Base-by-base conservation (phyloP, 2,113 vertebrate genomes). In the Poeciliopsis turrubarensis region DNA sequence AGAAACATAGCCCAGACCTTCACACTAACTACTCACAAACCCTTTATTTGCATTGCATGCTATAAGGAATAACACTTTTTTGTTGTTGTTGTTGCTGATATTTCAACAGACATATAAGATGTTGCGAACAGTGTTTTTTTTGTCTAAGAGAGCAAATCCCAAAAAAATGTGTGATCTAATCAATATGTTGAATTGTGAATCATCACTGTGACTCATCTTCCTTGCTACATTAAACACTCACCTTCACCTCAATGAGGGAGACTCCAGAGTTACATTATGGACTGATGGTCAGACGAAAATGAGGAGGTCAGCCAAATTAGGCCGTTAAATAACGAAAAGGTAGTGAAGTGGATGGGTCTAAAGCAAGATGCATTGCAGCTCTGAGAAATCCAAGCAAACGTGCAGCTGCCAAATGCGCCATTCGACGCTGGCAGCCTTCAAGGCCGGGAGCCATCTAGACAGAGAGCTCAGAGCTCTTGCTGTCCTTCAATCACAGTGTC, bases 391-490 rank as follows among this genome's bases (percentile, higher is more conserved):
- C 8, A 51, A 74, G 80, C 74, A 83, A 88, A 86, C 31, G 69
- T 70, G 39, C 62, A 60, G 66, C 41, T 88, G 80, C 74, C 85
- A 92, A 91, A 92, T 70, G 75, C 86, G 85, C 34, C 86, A 82
- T 78, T 90, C 57, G 11, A 82, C 86, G 83, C 61, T 47, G 63
- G 75, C 75, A 80, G 79, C 76, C 77, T 84, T 91, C 86, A 84
- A 89, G 91, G 87, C 87, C 81, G n/a, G 39, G 54, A 82, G 77
- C 84, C 86, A 79, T 81, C 29, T n/a, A 74, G 77, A 74, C 60
- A 62, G 60, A 73, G 57, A 70, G 70, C 78, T 87, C 69, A 39
- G 72, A 32, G 77, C 82, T 73, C 83, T 87, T 81, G 80, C 88
- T 82, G 82, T 77, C 54, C 74, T 69, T 90, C 87, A 76, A 64